phyloP scores from a whole-genome alignment of 2,888 invertebrate species.

The Oligia latruncula region DNA sequence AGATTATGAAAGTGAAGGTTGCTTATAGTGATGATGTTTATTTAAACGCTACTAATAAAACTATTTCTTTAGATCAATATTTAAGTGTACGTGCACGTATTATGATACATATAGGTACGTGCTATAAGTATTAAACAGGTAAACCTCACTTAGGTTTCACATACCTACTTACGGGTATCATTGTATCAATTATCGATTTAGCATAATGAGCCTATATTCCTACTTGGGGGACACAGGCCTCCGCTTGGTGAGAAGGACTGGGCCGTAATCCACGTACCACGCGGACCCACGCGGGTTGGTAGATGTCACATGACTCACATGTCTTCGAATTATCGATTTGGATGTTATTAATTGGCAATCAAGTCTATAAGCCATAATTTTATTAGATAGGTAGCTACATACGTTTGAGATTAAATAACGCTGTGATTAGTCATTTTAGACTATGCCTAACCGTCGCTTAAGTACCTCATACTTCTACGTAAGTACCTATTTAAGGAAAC shows the following conservation, averaged over 20 bases:
- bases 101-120: no score
- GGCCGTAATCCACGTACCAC: no score
- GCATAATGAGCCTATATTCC: no score
- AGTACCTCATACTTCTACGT: not conserved
- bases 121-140: no score
- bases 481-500: not conserved
- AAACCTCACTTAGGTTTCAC: no score
- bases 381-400: not conserved
- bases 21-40: conserved; percentile 5
- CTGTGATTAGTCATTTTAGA: not conserved
- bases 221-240: no score
- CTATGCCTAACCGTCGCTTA: no score
- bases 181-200: conserved; percentile 17
- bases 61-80: not conserved
- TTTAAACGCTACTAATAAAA: conserved; percentile 11
- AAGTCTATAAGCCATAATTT: not conserved
- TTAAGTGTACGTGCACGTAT: no score
- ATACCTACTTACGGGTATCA: not conserved
- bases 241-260: no score
- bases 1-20: conserved; percentile 29
- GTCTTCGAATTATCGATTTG: no score
- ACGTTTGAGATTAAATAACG: not conserved
- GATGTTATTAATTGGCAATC: conserved; percentile 18
- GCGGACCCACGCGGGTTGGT: no score
- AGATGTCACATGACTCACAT: no score